phyloP scores from a whole-genome alignment of 2,113 vertebrate genomes.

The Porphyrio hochstetteri region DNA sequence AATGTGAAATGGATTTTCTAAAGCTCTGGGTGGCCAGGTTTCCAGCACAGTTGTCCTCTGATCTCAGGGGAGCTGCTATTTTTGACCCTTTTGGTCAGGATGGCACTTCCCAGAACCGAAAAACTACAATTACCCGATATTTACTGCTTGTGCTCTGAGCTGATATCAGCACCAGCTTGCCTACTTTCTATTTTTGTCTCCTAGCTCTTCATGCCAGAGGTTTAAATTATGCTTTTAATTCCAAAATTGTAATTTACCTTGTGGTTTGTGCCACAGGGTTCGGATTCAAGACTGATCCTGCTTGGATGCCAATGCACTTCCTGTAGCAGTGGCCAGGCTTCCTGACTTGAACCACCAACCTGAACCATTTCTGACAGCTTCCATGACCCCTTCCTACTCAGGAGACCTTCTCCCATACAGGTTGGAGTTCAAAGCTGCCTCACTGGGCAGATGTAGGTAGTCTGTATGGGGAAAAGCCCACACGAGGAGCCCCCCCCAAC shows the following conservation, averaged over 20 bases:
- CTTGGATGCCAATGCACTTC: accelerated
- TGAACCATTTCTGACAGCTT: neutral
- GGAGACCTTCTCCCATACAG: too few species aligned
- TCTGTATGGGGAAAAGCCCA: neutral
- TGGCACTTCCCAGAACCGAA: neutral
- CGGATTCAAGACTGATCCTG: neutral
- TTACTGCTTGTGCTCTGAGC: neutral
- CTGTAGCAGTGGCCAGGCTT: neutral
- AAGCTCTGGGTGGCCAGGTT: neutral
- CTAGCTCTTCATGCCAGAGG: neutral
- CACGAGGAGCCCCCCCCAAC: too few species aligned
- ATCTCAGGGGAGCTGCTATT: neutral
- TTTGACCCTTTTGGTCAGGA: neutral
- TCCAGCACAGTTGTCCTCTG: neutral
- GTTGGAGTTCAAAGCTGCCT: neutral
- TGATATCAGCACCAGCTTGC: neutral
- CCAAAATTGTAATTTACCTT: neutral
- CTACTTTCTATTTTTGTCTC: neutral
- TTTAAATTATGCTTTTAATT: neutral
- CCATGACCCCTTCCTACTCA: neutral
- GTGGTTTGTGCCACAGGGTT: neutral
- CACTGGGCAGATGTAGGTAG: accelerated
- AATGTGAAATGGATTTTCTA: neutral
- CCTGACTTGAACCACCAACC: neutral
- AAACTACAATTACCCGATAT: neutral